A percentile compares a stretch with the other conserved stretches of the same genome.
phyloP scores from a whole-genome alignment of 92 coral and sea anemone species.

The Isaurus tuberculatus region DNA sequence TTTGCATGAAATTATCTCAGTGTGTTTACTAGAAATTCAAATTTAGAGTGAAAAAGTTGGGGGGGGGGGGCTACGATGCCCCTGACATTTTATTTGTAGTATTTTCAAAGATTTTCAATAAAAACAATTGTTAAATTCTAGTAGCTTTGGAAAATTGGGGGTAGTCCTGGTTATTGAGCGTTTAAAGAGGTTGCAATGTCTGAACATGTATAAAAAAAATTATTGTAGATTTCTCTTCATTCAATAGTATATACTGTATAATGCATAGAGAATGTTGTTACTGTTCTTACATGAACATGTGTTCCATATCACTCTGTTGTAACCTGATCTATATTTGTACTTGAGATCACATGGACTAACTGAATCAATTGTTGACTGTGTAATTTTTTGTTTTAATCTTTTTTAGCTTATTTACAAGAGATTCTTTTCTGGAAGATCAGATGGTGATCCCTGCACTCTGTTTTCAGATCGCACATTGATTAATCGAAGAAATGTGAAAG shows the following conservation, averaged over 20 bases:
- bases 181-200: not conserved
- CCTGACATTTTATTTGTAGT: too few species aligned
- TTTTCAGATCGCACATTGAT: constrained; percentile 74
- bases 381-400: constrained; percentile 14
- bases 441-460: constrained; percentile 64
- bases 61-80: too few species aligned
- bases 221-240: not conserved
- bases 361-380: not conserved
- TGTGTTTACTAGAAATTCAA: too few species aligned
- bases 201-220: not conserved
- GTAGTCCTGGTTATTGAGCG: not conserved
- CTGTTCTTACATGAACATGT: not conserved
- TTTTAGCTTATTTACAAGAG: constrained; percentile 60
- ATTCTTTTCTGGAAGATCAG: constrained; percentile 60
- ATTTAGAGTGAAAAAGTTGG: too few species aligned
- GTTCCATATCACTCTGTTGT: not conserved
- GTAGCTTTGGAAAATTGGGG: not conserved
- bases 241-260: not conserved
- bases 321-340: not conserved
- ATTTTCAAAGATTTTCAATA: too few species aligned
- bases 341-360: not conserved
- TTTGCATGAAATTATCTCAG: too few species aligned
- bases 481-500: constrained; percentile 70
- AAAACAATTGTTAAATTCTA: too few species aligned
- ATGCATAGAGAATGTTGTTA: not conserved